These are phyloP conservation scores for Melanostoma mellinum DNA, from an alignment of 2,888 invertebrate genomes.

Conservation along the genomic window DNA sequence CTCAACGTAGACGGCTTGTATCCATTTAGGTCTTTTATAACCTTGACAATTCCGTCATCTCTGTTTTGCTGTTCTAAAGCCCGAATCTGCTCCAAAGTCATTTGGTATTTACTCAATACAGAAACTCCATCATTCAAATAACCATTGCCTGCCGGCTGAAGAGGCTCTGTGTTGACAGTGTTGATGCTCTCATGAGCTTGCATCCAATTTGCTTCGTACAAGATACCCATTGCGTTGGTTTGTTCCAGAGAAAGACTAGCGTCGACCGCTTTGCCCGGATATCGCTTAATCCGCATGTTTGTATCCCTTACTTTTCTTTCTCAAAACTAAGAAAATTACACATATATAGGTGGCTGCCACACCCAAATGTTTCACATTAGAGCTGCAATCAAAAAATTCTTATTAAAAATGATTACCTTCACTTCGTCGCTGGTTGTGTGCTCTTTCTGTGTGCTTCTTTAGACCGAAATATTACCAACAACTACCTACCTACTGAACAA, in stretches of 20 bases:
- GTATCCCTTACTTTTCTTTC: conserved; percentile 46
- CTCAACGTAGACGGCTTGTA: conserved; percentile 85
- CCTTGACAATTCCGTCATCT: conserved; percentile 82
- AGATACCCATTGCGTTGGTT: conserved; percentile 88
- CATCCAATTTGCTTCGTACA: conserved; percentile 93
- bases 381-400: conserved; percentile 70
- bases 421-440: background rate
- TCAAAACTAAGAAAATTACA: background rate
- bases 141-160: conserved; percentile 73
- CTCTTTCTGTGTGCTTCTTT: conserved; percentile 59
- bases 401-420: conserved; percentile 47
- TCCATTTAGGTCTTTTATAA: conserved; percentile 86
- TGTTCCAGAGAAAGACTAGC: conserved; percentile 87
- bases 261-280: conserved; percentile 91
- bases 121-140: conserved; percentile 79
- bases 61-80: conserved; percentile 83
- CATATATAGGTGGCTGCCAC: conserved; percentile 47
- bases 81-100: conserved; percentile 83
- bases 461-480: conserved; percentile 31
- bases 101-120: conserved; percentile 85
- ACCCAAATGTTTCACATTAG: conserved; percentile 49
- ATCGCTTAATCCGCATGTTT: conserved; percentile 91
- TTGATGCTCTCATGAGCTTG: conserved; percentile 84
- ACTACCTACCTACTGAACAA: conserved; percentile 11
- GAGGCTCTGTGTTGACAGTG: conserved; percentile 43